Base-by-base conservation (phyloP, 2,113 vertebrate species). In the Pterocles burchelli region DNA sequence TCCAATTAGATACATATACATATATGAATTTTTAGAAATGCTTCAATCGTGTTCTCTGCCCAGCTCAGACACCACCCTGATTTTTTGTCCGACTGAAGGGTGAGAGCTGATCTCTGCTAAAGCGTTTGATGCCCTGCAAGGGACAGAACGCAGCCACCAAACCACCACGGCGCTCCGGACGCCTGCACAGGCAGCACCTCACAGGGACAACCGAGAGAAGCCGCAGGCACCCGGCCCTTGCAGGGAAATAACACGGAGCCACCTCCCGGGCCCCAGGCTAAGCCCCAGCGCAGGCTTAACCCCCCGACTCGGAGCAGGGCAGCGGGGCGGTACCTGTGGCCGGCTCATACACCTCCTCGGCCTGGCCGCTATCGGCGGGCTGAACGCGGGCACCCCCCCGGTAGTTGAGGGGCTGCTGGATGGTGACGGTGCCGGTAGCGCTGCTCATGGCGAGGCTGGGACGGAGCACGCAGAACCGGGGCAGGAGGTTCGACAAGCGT, bases 331-430 rank as follows among this genome's bases (percentile, higher is more conserved):
- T 97, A 99, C 99, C 99, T 18, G 99, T 99, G 28, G 99, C 98
- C 1, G 99, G 99, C 75, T 99, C 99, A 14, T 98, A 99, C 5
- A 99, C 98, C 13, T 98, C 97, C 93, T 99, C 99, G 0, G 89
- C 66, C 92, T 98, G 97, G 3, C 96, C 97, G 31, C 97, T 68
- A 38, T 98, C 97, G 3, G 67, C 85, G 2, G 98, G 98, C 33
- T 98, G 96, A 36, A 99, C 97, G 51, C 99, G 98, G 73, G 70
- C 76, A 2, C 99, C 99, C 9, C 75, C 98, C 93, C 99, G 98
- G 97, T 98, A 99, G 79, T 99, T 99, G 62, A 99, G 98, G 5
- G 97, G 98, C 28, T 99, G 98, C 10, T 97, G 96, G 49, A 98
- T 66, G 20, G 96, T 75, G 88, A 98, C 46, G 54, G 97, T 96